Evolutionary conservation across 2,888 invertebrate genomes (phyloP), one percentile per base, ranked within the genome.

Genomic region (Nomada flava): DNA sequence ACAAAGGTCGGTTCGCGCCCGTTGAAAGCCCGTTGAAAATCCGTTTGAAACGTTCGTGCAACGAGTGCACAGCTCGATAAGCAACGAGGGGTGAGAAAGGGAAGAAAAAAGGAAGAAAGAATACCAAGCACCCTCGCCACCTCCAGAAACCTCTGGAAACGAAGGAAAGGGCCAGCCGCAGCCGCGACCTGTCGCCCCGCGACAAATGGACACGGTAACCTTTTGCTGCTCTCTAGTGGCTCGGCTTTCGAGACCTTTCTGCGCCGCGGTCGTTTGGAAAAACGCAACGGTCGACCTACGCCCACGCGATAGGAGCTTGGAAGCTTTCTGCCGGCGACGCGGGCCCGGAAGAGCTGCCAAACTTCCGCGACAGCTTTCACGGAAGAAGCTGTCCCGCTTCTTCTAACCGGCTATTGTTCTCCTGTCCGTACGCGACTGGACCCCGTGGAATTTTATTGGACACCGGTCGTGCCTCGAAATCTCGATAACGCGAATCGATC

Each of bases 161-260:
- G 65, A 36, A 64, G 60, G 79, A 74, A 57, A 57, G 74, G 60
- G 69, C 65, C 59, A 18, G 79, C n/a, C 59, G 20, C 52, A 59
- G 64, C 52, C 71, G 60, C 59, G 53, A 15, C 62, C 62, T 36
- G 62, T 79, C 87, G 80, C 83, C n/a, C 62, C 53, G 65, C 84
- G 65, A 80, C 78, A 72, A 70, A 86, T 76, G 84, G 77, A 82
- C 81, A 75, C 62, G 69, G 74, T 74, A 82, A 75, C 84, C 86
- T 82, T 84, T 86, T 78, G 70, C 80, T 18, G 76, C 76, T 76
- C 78, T 80, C 64, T 62, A 76, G 73, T 64, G 80, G 73, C 74
- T 53, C 67, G 36, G 64, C 83, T 84, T 84, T 84, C 75, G 62
- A 82, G 82, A 78, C 78, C 79, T 76, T 76, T 85, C 83, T 81